Percentiles rank a stretch among this genome's conserved stretches.
Evolutionary conservation across 2,113 vertebrate species (phyloP).

Genomic region (Excalfactoria chinensis): DNA sequence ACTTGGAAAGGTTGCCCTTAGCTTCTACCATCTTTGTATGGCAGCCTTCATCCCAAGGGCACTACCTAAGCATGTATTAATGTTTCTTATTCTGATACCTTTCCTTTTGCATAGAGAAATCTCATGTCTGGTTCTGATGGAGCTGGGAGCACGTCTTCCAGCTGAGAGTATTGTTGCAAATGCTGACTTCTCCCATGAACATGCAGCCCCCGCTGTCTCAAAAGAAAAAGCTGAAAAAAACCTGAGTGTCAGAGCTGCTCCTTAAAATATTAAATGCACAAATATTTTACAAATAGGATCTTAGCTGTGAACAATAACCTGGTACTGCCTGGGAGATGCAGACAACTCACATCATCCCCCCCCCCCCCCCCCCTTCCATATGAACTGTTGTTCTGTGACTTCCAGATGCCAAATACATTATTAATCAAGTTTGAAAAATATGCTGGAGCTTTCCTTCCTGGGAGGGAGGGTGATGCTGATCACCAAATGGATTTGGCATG

Average conservation of each 20-base stretch:
- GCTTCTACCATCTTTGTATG: neutral
- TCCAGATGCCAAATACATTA: constrained; percentile 57
- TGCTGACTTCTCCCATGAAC: neutral
- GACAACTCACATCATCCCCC: constrained; percentile 9
- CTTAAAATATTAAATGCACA: constrained; percentile 62
- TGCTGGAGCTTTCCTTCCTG: neutral
- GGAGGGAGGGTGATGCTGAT: constrained; percentile 6
- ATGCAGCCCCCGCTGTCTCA: rapidly evolving
- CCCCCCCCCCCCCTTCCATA: constrained; percentile 12
- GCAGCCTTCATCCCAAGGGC: neutral
- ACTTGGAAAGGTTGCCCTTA: neutral
- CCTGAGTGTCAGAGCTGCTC: constrained; percentile 26
- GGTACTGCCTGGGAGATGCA: constrained; percentile 30
- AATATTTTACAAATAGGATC: constrained; percentile 53
- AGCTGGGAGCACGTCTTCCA: neutral
- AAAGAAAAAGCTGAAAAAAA: constrained; percentile 9
- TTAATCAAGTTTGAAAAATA: constrained; percentile 42
- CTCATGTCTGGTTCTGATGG: neutral
- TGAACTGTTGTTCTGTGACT: constrained; percentile 30
- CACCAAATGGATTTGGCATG: neutral
- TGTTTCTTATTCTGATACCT: neutral
- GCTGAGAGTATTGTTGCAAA: neutral
- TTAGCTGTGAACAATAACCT: constrained; percentile 35
- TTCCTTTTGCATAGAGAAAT: neutral
- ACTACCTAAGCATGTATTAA: neutral